Evolutionary conservation across 2,797 vertebrate genomes (phyloP).

Genomic region (Eidolon dupreanum): DNA sequence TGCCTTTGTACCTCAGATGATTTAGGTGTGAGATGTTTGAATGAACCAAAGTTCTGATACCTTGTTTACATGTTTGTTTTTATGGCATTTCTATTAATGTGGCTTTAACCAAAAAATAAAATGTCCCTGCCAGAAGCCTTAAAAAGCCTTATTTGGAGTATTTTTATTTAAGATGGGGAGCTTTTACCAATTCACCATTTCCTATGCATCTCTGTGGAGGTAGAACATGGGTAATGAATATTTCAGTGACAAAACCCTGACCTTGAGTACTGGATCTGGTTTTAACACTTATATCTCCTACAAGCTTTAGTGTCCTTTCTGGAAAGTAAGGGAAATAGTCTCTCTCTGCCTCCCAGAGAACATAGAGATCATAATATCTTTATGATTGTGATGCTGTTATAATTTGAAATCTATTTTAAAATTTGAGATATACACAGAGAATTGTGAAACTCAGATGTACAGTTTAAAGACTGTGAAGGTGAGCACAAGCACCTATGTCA

Average conservation of each 20-base stretch:
- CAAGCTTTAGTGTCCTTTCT: background rate
- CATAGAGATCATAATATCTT: background rate
- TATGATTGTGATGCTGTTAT: background rate
- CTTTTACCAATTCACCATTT: background rate
- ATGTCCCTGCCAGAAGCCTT: constrained; percentile 79
- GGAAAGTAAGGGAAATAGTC: background rate
- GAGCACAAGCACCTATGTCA: background rate
- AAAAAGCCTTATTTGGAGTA: constrained; percentile 1
- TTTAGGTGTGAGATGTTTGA: constrained; percentile 82
- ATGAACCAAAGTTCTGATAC: constrained; percentile 80
- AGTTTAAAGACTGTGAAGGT: background rate
- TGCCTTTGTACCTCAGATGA: constrained; percentile 84
- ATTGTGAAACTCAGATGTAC: background rate
- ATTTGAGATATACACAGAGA: background rate
- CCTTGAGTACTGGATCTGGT: background rate
- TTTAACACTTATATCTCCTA: background rate
- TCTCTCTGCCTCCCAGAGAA: background rate
- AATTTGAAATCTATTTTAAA: constrained; percentile 8
- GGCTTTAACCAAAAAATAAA: constrained; percentile 85
- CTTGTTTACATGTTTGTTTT: constrained; percentile 83
- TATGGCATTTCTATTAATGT: constrained; percentile 82
- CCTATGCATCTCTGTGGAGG: background rate
- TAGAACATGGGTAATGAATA: background rate
- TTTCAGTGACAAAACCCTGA: background rate
- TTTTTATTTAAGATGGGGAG: background rate